These are phyloP conservation scores for Rhimphoctona megacephalus DNA, from an alignment of 2,888 invertebrate genomes.

Conservation along the genomic window DNA sequence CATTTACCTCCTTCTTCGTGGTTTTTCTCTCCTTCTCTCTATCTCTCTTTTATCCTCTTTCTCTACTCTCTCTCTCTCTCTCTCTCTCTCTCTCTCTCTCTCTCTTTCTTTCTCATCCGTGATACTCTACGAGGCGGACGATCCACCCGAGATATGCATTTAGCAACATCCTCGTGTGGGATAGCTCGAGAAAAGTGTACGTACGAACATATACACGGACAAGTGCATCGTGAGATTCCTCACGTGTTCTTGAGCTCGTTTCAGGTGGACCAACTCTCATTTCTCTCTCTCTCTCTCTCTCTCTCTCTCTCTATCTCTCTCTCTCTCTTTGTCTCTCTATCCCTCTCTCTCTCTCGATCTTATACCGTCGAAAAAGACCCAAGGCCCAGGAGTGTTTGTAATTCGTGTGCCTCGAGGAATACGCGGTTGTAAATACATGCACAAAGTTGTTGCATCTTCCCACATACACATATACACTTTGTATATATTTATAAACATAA, in stretches of 20 bases:
- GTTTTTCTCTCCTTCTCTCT: constrained; percentile 31
- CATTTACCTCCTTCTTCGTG: constrained; percentile 67
- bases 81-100: constrained; percentile 32
- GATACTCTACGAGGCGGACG: constrained; percentile 50
- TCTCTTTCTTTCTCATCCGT: constrained; percentile 50
- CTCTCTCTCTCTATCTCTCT: neutral
- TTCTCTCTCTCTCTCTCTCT: constrained; percentile 5
- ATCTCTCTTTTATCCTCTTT: constrained; percentile 26
- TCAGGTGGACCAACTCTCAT: constrained; percentile 58
- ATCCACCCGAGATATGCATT: constrained; percentile 68
- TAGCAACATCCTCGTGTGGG: constrained; percentile 59
- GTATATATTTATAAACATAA: neutral
- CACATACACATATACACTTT: neutral
- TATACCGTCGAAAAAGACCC: constrained; percentile 40
- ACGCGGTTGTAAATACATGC: constrained; percentile 14
- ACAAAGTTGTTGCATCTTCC: constrained; percentile 49
- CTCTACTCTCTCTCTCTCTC: constrained; percentile 42
- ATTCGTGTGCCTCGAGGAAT: constrained; percentile 54
- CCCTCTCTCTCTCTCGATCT: neutral
- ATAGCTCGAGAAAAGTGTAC: constrained; percentile 20
- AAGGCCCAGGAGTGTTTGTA: constrained; percentile 49
- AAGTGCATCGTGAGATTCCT: constrained; percentile 32
- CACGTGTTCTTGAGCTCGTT: constrained; percentile 58
- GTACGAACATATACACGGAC: constrained; percentile 11
- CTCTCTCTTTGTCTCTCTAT: neutral